These are phyloP conservation scores for Polypterus senegalus DNA, from an alignment of 2,113 vertebrate genomes.

Conservation along the genomic window DNA sequence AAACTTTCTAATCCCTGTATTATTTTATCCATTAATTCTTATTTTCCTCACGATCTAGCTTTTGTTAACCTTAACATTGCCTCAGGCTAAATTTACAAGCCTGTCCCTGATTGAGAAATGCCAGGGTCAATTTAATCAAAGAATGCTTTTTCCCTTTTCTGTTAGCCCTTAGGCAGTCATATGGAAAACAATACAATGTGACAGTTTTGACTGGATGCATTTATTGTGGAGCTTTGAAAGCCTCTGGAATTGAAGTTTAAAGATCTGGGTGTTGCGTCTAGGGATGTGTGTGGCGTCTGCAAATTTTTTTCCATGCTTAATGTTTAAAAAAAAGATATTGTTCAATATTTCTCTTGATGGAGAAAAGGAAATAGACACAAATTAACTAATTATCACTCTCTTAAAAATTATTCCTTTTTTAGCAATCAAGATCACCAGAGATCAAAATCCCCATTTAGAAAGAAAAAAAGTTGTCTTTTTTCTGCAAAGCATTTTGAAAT, in stretches of 20 bases:
- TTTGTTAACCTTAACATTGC: not conserved
- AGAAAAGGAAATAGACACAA: no score
- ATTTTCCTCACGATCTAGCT: not conserved
- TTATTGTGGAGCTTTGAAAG: constrained; percentile 1
- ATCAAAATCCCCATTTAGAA: no score
- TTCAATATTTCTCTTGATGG: no score
- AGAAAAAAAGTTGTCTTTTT: no score
- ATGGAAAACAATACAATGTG: not conserved
- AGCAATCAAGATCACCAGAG: no score
- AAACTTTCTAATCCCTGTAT: not conserved
- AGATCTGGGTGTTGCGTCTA: not conserved
- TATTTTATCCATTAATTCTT: not conserved
- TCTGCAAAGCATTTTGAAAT: no score
- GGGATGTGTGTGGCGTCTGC: constrained; percentile 4
- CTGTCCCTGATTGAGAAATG: not conserved
- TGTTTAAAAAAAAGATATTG: no score
- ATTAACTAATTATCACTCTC: no score
- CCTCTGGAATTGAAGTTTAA: not conserved
- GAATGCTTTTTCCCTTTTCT: not conserved
- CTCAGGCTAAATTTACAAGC: not conserved
- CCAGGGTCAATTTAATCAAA: not conserved
- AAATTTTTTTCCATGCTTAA: constrained; percentile 7
- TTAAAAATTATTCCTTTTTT: no score
- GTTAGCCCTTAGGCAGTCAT: constrained; percentile 3
- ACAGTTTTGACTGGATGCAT: constrained; percentile 1